phyloP scores from a whole-genome alignment of 2,113 vertebrate species.

The Sterrhoptilus dennistouni region DNA sequence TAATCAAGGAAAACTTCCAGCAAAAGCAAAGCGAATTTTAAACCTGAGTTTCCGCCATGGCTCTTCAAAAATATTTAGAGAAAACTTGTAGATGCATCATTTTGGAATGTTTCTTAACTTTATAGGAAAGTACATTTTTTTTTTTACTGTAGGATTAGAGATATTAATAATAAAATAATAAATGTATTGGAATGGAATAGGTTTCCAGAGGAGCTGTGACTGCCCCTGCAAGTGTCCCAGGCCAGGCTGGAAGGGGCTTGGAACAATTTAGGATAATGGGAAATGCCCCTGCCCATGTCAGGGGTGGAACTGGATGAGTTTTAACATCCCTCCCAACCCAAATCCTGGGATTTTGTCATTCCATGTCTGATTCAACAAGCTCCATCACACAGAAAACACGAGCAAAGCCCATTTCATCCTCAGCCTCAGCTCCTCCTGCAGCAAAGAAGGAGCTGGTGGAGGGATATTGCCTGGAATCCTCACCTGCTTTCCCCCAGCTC shows the following conservation, averaged over 20 bases:
- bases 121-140: too few relatives aligned
- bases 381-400: neutral
- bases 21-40: too few relatives aligned
- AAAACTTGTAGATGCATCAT: too few relatives aligned
- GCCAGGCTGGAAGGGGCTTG: neutral
- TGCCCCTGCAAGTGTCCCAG: neutral
- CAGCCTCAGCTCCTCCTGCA: neutral
- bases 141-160: too few relatives aligned
- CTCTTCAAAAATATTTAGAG: too few relatives aligned
- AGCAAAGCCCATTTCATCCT: neutral
- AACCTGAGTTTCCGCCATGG: too few relatives aligned
- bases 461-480: neutral
- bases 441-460: neutral
- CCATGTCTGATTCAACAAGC: accelerated
- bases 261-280: accelerated
- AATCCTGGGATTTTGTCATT: neutral
- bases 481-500: neutral
- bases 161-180: too few relatives aligned
- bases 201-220: neutral
- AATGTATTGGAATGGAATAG: too few relatives aligned
- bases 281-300: neutral
- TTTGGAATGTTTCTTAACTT: too few relatives aligned
- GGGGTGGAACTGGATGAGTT: accelerated
- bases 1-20: too few relatives aligned
- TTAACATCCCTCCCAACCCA: neutral